These are phyloP conservation scores for Gari tellinella DNA, from an alignment of 2,888 invertebrate species.

Conservation along the genomic window DNA sequence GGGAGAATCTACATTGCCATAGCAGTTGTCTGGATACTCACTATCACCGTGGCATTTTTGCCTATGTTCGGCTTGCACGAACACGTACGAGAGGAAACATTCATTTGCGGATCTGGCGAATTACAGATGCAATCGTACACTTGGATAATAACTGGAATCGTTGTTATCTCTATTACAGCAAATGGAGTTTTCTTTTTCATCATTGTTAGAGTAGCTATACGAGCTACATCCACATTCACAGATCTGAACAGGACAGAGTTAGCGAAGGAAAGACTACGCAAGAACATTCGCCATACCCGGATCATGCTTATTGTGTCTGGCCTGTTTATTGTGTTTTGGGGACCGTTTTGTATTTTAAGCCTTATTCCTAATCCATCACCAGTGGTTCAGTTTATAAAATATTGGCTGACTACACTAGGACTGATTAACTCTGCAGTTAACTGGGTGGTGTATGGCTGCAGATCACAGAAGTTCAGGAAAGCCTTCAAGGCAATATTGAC, in stretches of 20 bases:
- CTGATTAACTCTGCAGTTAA: conserved; percentile 8
- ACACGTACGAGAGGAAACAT: too few species aligned
- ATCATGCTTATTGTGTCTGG: conserved; percentile 35
- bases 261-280: not conserved
- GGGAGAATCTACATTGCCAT: conserved; percentile 17
- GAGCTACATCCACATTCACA: too few species aligned
- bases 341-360: conserved; percentile 1
- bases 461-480: conserved; percentile 1
- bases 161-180: too few species aligned
- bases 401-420: conserved; percentile 4
- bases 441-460: conserved; percentile 7
- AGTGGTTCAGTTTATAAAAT: not conserved
- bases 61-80: conserved; percentile 9
- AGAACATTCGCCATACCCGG: conserved; percentile 16
- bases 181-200: too few species aligned
- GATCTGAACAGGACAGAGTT: not conserved
- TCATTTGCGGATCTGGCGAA: too few species aligned
- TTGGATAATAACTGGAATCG: too few species aligned
- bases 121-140: too few species aligned
- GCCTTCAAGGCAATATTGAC: conserved; percentile 1
- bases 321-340: conserved; percentile 37
- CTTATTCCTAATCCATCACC: not conserved
- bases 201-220: too few species aligned
- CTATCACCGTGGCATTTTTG: conserved; percentile 6
- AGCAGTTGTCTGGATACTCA: conserved; percentile 17